These are phyloP conservation scores for Eristalis tenax DNA, from an alignment of 2,888 invertebrate species.

Conservation along the genomic window DNA sequence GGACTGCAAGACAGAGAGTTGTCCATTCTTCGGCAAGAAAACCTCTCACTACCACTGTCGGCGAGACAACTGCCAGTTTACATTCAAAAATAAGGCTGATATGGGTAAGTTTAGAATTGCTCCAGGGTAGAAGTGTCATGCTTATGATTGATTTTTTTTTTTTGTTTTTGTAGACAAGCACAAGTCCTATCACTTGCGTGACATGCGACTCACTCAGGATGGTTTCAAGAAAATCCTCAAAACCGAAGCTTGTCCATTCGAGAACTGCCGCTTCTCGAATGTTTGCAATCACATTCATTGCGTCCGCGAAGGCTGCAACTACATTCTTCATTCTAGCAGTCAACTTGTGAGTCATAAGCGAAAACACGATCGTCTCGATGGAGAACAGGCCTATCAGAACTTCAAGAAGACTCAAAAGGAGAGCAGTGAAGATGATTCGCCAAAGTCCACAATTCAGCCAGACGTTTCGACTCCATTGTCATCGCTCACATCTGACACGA, in stretches of 20 bases:
- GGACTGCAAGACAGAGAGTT: slow-evolving; percentile 94
- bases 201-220: slow-evolving; percentile 96
- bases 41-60: slow-evolving; percentile 99
- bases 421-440: slow-evolving; percentile 75
- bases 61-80: slow-evolving; percentile 93
- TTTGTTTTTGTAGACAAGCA: slow-evolving; percentile 90
- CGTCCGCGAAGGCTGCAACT: slow-evolving; percentile 96
- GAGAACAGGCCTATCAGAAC: slow-evolving; percentile 84
- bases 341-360: slow-evolving; percentile 98
- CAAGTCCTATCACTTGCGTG: slow-evolving; percentile 98
- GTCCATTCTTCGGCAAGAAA: slow-evolving; percentile 95
- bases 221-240: slow-evolving; percentile 99
- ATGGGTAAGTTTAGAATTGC: slow-evolving; percentile 90
- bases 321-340: slow-evolving; percentile 97
- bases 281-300: slow-evolving; percentile 99
- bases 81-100: slow-evolving; percentile 99
- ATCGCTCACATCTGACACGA: slow-evolving; percentile 77
- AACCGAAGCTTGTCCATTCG: slow-evolving; percentile 95
- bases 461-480: slow-evolving; percentile 78
- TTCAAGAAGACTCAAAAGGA: slow-evolving; percentile 77
- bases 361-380: slow-evolving; percentile 97
- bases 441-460: slow-evolving; percentile 67
- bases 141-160: background rate
- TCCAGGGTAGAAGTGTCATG: too few relatives aligned
- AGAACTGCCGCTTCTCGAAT: slow-evolving; percentile 95